Conservation (phyloP, 2,113 vertebrate species). For the Pagrus major region DNA sequence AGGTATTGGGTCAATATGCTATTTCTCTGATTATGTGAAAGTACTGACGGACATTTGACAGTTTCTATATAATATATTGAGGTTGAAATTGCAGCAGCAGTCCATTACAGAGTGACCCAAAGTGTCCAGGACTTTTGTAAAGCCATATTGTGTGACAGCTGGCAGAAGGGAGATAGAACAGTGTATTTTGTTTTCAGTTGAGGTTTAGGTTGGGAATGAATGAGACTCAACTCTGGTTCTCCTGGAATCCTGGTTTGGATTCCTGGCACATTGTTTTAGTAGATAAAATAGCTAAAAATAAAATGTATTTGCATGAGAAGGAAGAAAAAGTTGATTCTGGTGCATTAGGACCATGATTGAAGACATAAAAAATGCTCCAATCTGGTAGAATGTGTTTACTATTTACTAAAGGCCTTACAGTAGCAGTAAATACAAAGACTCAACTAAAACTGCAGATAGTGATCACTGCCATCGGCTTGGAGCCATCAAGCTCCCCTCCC, state of each 20-base stretch:
- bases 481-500: neutral
- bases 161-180: neutral
- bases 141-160: neutral
- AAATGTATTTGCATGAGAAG: neutral
- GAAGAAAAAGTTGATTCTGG: neutral
- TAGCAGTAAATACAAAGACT: neutral
- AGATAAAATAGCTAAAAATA: neutral
- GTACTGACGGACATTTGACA: neutral
- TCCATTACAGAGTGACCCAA: neutral
- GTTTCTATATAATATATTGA: neutral
- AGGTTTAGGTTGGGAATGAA: neutral
- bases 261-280: neutral
- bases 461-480: neutral
- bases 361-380: neutral
- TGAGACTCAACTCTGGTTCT: neutral
- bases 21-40: neutral
- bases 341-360: neutral
- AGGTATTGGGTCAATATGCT: neutral
- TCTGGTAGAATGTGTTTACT: too few species aligned
- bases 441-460: constrained; percentile 8
- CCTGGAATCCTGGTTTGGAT: neutral
- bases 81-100: neutral
- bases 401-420: too few species aligned
- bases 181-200: neutral
- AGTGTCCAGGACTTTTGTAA: neutral